phyloP scores from a whole-genome alignment of 2,888 invertebrate genomes.

The Thera britannica region DNA sequence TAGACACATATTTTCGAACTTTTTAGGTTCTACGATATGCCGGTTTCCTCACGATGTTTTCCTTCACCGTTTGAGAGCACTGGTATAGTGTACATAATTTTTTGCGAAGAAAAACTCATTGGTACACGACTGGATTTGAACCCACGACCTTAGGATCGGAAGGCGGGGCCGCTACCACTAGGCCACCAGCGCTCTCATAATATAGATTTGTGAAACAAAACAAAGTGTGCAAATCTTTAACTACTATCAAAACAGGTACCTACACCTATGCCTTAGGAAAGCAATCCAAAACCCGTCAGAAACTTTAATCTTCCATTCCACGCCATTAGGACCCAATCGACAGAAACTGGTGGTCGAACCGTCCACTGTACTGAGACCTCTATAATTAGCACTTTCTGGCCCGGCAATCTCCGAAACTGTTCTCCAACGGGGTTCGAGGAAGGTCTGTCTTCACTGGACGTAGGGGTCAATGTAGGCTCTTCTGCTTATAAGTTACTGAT shows the following conservation, averaged over 20 bases:
- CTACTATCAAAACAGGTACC: conserved; percentile 13
- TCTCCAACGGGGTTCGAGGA: conserved; percentile 27
- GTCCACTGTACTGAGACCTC: conserved; percentile 52
- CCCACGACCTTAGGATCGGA: too few species aligned
- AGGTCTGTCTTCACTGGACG: conserved; percentile 46
- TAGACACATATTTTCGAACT: too few species aligned
- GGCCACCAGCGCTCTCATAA: too few species aligned
- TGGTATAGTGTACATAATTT: too few species aligned
- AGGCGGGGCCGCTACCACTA: too few species aligned
- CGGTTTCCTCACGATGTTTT: too few species aligned
- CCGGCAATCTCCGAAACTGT: conserved; percentile 34
- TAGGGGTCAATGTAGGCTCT: conserved; percentile 45
- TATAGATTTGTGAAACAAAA: too few species aligned
- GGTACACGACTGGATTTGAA: too few species aligned
- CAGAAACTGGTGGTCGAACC: conserved; percentile 55
- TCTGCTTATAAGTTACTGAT: conserved; percentile 52
- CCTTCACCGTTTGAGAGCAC: too few species aligned
- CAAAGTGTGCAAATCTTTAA: not conserved
- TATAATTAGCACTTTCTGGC: conserved; percentile 51
- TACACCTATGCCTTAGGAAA: conserved; percentile 35
- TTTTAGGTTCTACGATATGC: too few species aligned
- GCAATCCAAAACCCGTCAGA: conserved; percentile 49
- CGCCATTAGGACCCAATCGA: conserved; percentile 68
- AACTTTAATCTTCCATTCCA: conserved; percentile 67
- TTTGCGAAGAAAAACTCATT: too few species aligned